Conservation (phyloP, 2,113 vertebrate species). For the Puffinus mauretanicus region DNA sequence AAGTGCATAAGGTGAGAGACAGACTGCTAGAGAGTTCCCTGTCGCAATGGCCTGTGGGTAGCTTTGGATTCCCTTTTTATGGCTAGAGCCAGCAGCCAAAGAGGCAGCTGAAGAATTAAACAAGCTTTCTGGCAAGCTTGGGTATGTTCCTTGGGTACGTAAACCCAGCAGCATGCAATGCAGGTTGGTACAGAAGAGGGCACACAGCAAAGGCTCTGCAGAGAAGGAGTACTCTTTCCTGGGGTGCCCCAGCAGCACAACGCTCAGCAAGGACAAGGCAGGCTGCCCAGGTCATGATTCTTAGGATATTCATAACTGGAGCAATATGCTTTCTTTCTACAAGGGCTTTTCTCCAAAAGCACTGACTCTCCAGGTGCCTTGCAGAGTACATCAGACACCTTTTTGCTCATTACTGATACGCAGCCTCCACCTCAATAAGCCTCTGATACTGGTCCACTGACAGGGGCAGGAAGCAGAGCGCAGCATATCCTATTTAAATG, state of each 20-base stretch:
- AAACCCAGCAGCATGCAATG: background rate
- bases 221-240: background rate
- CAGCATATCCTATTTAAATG: background rate
- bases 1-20: background rate
- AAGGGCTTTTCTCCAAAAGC: background rate
- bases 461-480: background rate
- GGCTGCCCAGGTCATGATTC: background rate
- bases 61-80: background rate
- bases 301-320: background rate
- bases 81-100: background rate
- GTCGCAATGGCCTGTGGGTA: background rate
- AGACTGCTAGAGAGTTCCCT: background rate
- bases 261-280: background rate
- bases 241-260: background rate
- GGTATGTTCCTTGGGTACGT: background rate
- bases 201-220: background rate
- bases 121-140: background rate
- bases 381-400: background rate
- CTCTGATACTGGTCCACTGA: background rate
- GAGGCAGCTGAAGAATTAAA: background rate
- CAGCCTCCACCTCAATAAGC: background rate
- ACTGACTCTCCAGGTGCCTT: background rate
- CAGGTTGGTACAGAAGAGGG: background rate
- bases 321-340: background rate
- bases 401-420: background rate